Base-by-base conservation (phyloP, 2,113 vertebrate species). In the Aegithalos caudatus region DNA sequence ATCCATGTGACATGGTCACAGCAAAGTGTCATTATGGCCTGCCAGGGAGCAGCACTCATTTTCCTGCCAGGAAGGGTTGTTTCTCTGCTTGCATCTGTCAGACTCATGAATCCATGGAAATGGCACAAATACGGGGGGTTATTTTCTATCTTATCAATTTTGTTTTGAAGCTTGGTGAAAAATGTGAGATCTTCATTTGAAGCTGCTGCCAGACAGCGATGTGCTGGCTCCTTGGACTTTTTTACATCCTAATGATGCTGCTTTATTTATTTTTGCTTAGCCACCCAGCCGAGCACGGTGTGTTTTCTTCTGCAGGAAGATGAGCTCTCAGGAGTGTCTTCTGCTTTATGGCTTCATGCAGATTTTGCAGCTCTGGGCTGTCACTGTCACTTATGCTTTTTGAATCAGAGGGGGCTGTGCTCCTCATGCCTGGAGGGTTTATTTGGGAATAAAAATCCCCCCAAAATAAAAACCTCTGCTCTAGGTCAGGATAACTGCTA, bases 101-200 rank as follows among this genome's bases (percentile, higher is more conserved):
- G 9, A 65, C n/a, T 42, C 72, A 74, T 17, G 79, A 92, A 47
- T 88, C 66, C 60, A 44, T 51, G 81, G 79, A 77, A 92, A 62
- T 86, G 87, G 71, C 74, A 91, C 65, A 51, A 64, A 61, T 35
- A 31, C 2, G 0, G 45, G 91, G 50, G 20, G 29, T 35, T 79
- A 37, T 74, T 89, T 94, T 84, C 81, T 84, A 61, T 81, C 77
- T 48, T 47, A 71, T 29, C 86, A 74, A 24, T 87, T 94, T 78
- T 81, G 67, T 11, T 94, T 86, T 74, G 83, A 35, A 91, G 69
- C 77, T 79, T 24, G 73, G 72, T 84, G 93, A 74, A 92, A 96
- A 79, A 95, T 66, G 66, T 73, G 93, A 87, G 86, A 20, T 95
- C 87, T 94, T 92, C 54, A 94, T 91, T 58, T 61, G 78, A 76